Evolutionary conservation across 1,140 invertebrate species (phyloP).

Genomic region (Pseudomyrmex cubaensis): DNA sequence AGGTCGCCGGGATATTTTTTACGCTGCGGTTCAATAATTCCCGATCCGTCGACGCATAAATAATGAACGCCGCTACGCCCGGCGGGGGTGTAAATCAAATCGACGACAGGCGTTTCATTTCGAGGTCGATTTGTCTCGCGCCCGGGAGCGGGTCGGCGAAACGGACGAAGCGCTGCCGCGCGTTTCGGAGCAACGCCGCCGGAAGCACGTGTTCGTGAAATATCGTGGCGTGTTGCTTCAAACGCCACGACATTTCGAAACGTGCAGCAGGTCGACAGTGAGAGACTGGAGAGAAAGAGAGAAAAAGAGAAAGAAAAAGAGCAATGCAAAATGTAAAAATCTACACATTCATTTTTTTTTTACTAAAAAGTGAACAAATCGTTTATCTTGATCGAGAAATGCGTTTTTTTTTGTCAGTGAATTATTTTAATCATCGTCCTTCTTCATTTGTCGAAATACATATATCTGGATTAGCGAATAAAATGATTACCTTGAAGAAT

Average conservation of each 20-base stretch:
- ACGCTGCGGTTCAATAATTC: slow-evolving; percentile 72
- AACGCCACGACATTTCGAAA: slow-evolving; percentile 67
- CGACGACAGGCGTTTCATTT: slow-evolving; percentile 75
- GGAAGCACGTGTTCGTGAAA: slow-evolving; percentile 74
- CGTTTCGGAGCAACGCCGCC: slow-evolving; percentile 45
- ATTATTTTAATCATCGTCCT: slow-evolving; percentile 6
- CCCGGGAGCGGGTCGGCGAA: slow-evolving; percentile 50
- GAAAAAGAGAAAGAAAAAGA: background rate
- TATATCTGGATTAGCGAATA: slow-evolving; percentile 8
- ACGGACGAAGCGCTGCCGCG: slow-evolving; percentile 62
- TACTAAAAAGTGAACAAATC: slow-evolving; percentile 48
- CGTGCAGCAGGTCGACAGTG: slow-evolving; percentile 46
- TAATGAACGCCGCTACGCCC: slow-evolving; percentile 67
- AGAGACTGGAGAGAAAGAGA: background rate
- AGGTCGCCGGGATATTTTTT: slow-evolving; percentile 57
- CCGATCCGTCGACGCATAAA: slow-evolving; percentile 73
- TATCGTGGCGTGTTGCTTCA: slow-evolving; percentile 72
- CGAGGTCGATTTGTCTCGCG: slow-evolving; percentile 75
- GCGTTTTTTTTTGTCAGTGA: background rate
- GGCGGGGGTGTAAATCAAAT: slow-evolving; percentile 72
- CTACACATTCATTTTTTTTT: slow-evolving; percentile 29
- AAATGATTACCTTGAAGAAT: background rate
- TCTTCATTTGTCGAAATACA: background rate
- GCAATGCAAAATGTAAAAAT: slow-evolving; percentile 30
- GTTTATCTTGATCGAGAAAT: slow-evolving; percentile 3